phyloP scores from a whole-genome alignment of 2,888 invertebrate species.

The Lepeophtheirus nordmannii region DNA sequence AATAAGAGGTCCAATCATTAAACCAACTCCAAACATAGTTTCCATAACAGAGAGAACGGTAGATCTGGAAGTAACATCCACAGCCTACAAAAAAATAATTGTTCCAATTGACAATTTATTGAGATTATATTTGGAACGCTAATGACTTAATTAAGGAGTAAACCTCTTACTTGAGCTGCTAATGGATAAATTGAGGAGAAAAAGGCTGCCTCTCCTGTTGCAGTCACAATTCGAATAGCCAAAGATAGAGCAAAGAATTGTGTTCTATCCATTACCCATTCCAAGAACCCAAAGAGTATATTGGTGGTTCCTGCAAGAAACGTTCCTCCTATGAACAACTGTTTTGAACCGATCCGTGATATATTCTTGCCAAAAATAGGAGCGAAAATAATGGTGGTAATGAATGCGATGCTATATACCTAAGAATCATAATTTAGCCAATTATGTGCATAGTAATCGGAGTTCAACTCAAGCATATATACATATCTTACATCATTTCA shows the following conservation, averaged over 20 bases:
- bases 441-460: no score
- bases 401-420: conserved; percentile 18
- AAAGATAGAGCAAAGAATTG: conserved; percentile 38
- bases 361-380: conserved; percentile 31
- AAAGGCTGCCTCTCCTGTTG: conserved; percentile 36
- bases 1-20: conserved; percentile 35
- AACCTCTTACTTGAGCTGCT: conserved; percentile 25
- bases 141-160: background rate
- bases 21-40: conserved; percentile 35
- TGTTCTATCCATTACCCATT: conserved; percentile 30
- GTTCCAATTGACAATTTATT: conserved; percentile 17
- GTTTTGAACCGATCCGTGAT: conserved; percentile 36
- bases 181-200: conserved; percentile 22
- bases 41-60: conserved; percentile 32
- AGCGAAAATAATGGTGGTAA: conserved; percentile 26
- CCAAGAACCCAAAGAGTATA: conserved; percentile 38
- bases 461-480: no score
- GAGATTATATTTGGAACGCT: background rate
- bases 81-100: conserved; percentile 30
- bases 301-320: conserved; percentile 37
- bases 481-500: no score
- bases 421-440: background rate
- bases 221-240: conserved; percentile 37
- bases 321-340: conserved; percentile 37
- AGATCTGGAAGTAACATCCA: background rate